Conservation (phyloP, 2,797 vertebrate species). For the Notoglanidium macrostoma region DNA sequence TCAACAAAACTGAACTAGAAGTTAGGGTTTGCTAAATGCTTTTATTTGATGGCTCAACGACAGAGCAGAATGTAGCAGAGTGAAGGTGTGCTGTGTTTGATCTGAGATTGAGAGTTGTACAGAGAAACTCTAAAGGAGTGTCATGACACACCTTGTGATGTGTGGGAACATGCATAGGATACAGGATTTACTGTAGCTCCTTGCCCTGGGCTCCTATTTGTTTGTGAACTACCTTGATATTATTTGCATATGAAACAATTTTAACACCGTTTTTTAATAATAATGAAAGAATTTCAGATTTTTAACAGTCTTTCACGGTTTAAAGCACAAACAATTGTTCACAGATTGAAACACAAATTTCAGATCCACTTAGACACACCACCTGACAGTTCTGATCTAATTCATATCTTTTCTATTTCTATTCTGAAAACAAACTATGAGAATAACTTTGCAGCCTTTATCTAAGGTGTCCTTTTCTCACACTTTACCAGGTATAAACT, state of each 20-base stretch:
- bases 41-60: conserved; percentile 26
- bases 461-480: neutral
- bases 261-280: neutral
- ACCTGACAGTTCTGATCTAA: neutral
- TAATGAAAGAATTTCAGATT: neutral
- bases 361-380: neutral
- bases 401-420: neutral
- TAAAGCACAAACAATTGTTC: too few relatives aligned
- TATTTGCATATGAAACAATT: conserved; percentile 15
- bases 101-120: conserved; percentile 43
- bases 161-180: conserved; percentile 56
- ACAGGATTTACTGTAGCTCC: neutral
- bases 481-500: conserved; percentile 81
- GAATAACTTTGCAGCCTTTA: neutral
- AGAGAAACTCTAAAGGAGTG: conserved; percentile 50
- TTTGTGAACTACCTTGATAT: conserved; percentile 18
- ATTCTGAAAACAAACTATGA: neutral
- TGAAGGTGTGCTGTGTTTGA: conserved; percentile 55
- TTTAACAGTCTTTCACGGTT: too few relatives aligned
- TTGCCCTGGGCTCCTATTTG: conserved; percentile 17
- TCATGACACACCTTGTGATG: conserved; percentile 58
- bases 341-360: neutral
- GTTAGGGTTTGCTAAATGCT: conserved; percentile 17
- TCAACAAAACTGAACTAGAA: conserved; percentile 3
- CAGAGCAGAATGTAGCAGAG: conserved; percentile 29